Evolutionary conservation across 1,140 invertebrate species (phyloP), one percentile per base, ranked within the genome.

Genomic region (Drosophila willistoni): DNA sequence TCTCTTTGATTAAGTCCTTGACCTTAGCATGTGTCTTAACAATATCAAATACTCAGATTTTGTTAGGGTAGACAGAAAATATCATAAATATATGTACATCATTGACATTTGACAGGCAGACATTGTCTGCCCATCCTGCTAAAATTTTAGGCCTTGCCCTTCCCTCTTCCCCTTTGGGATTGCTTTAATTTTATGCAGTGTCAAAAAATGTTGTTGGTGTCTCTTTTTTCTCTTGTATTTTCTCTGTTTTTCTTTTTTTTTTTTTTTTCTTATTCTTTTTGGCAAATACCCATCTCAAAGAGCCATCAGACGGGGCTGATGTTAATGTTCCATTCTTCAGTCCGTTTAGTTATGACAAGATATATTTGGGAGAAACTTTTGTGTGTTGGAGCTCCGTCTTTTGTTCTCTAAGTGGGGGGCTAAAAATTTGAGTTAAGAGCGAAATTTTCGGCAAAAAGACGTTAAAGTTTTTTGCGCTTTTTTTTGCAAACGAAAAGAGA

Each of bases 101-200:
- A 85, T 85, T 81, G 78, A 80, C 78, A 85, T 86, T 81, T 85
- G 81, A 86, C 81, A 81, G 81, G 74, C 81, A 75, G 82, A 69
- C 62, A 51, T n/a, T 41, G 14, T 61, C 41, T 51, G 39, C 9
- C 22, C n/a, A n/a, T 12, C 5, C n/a, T 7, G n/a, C 22, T 6
- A 12, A 5, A 14, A 29, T 29, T 29, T 29, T 6, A 29, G 29
- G 10, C 36, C 44, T n/a, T n/a, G n/a, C 33, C 39, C 14, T 29
- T 2, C 41, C 33, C 13, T 10, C 12, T 3, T 17, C 17, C 56
- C 56, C 13, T 34, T 14, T 22, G 41, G 19, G 29, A 42, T 41
- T 47, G 69, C 67, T 51, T 71, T 77, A 68, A 86, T 77, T 81
- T 86, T 86, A 81, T 79, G 79, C 75, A 87, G 83, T 67, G 83